Conservation (phyloP, 2,888 invertebrate species). For the Aleiodes alternator region DNA sequence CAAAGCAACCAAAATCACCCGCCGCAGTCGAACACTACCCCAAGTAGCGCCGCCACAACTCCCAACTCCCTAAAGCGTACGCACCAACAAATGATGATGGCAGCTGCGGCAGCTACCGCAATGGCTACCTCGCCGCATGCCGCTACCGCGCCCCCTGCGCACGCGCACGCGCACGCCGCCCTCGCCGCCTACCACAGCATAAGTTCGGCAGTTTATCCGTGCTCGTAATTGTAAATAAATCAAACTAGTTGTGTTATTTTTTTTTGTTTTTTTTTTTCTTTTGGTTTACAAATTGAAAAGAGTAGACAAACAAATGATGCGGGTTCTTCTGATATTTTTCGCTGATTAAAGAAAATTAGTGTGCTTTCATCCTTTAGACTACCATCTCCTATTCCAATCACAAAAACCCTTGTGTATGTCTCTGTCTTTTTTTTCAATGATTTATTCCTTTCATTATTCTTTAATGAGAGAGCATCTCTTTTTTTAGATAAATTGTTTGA, state of each 20-base stretch:
- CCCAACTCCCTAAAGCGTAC: slow-evolving; percentile 76
- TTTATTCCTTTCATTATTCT: neutral
- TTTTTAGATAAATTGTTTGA: neutral
- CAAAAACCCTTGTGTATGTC: slow-evolving; percentile 7
- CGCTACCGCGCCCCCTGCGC: slow-evolving; percentile 80
- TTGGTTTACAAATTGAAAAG: neutral
- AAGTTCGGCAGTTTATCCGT: slow-evolving; percentile 88
- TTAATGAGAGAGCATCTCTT: neutral
- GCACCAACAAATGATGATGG: slow-evolving; percentile 76
- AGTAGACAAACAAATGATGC: neutral
- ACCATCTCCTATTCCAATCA: slow-evolving; percentile 19
- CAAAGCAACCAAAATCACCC: slow-evolving; percentile 65
- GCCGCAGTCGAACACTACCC: slow-evolving; percentile 67
- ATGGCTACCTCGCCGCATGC: slow-evolving; percentile 80
- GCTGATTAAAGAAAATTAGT: neutral
- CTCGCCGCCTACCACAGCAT: slow-evolving; percentile 83
- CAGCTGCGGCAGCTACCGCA: slow-evolving; percentile 74
- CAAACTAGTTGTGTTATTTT: neutral
- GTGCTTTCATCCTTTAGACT: slow-evolving; percentile 30
- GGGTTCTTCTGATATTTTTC: slow-evolving; percentile 6
- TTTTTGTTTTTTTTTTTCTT: neutral
- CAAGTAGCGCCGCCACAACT: slow-evolving; percentile 76
- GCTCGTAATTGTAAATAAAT: slow-evolving; percentile 81
- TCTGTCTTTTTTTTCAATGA: neutral
- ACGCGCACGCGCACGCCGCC: slow-evolving; percentile 80